Base-by-base conservation (phyloP, 2,888 invertebrate species). In the Lasiommata megera region DNA sequence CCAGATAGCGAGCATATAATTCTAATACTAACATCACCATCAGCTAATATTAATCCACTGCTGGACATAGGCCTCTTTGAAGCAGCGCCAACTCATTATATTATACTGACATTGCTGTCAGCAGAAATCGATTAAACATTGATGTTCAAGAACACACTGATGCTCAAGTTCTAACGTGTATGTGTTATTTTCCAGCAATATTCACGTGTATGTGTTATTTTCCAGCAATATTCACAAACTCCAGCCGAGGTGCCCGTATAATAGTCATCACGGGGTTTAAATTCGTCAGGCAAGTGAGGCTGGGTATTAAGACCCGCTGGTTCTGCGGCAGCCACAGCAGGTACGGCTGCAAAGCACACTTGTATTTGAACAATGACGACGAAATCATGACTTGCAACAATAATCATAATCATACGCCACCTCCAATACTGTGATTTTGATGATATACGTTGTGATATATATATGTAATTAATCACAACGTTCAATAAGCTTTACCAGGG, bases 191-290 rank as follows among this genome's bases (percentile, higher is more conserved):
- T n/a, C n/a, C n/a, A n/a, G n/a, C n/a, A 28, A 14, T 12, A 6
- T 7, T 8, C 8, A 31, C n/a, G 9, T 46, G 1, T 9, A 3
- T 5, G 5, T 23, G 5, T 23, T 23, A 23, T 23, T 23, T 23
- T 23, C 5, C 23, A 23, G 2, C 23, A 36, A 43, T 64, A n/a
- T 68, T 72, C 51, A 63, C 54, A 8, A 56, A 51, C 3, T 64
- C 68, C 2, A 55, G 60, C 0, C 58, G 69, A 6, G 70, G 70
- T 1, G 63, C 66, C 1, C 63, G 60, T 1, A 55, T 64, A 6
- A 56, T 70, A 9, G 36, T 58, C 16, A 16, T 63, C 6, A 29
- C 29, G 1, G 68, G 69, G 3, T 60, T 62, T 52, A 59, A 61
- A 44, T 71, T 65, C 55, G 50, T 54, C 17, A 51, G 58, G 6